Base-by-base conservation (phyloP, 2,113 vertebrate genomes). In the Indicator maculatus region DNA sequence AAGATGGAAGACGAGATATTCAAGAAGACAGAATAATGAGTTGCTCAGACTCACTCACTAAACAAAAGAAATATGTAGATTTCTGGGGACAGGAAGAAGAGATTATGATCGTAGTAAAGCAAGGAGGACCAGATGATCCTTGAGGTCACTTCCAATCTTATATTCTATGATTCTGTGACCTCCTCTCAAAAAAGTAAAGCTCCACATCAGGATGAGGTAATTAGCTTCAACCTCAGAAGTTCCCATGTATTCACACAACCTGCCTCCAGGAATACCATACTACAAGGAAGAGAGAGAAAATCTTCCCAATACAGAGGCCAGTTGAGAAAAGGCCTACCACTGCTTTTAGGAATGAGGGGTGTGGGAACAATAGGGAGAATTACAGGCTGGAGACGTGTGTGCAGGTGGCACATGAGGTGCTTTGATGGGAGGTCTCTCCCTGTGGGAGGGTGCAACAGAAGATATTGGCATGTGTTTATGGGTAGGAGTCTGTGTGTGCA, bases 341-440 rank as follows among this genome's bases (percentile, higher is more conserved):
- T 33, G 28, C 31, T 44, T 50, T 15, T 17, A 15, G 26, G 33
- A 38, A 26, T 27, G 26, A 75, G 33, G 4, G 36, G 2, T 26
- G 16, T 61, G 30, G 20, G 44, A 77, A 30, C 24, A 33, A 24
- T 0, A 15, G 20, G 27, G 38, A 66, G 4, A 58, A n/a, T 15
- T 6, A 21, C 4, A 21, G 27, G 8, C n/a, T 55, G 50, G 50
- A 52, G 24, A 60, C 36, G 59, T 18, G 28, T 1, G 1, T 23
- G 6, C 11, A 78, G 38, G 38, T 60, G 80, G 17, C 45, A 67
- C 19, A 19, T 0, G 2, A 23, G 14, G 8, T 19, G 30, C 2
- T 53, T 33, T 45, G 16, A 18, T n/a, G n/a, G 26, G 56, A 77
- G 31, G 26, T 26, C 9, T 26, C 3, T 50, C 24, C 26, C 33